phyloP scores from a whole-genome alignment of 2,113 vertebrate species.

The Sclerurus mexicanus region DNA sequence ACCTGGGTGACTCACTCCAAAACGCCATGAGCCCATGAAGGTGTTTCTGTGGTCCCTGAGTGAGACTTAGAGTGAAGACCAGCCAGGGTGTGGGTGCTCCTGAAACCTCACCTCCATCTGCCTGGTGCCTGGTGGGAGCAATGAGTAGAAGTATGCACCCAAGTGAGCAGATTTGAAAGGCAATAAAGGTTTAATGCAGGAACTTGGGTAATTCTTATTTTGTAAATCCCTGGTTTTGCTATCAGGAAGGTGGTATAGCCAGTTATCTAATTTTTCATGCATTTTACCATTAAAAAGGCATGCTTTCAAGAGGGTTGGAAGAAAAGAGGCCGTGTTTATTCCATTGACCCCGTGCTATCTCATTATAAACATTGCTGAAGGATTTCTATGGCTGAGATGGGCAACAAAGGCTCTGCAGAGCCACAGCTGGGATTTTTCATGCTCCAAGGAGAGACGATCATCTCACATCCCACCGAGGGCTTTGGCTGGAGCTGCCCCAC shows the following conservation, averaged over 20 bases:
- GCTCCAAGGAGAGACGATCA: not conserved
- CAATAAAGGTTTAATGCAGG: not conserved
- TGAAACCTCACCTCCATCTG: not conserved
- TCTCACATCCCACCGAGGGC: not conserved
- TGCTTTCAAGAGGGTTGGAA: not conserved
- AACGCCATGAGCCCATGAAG: accelerated
- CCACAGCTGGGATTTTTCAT: conserved; percentile 23
- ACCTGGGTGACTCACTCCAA: not conserved
- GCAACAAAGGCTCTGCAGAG: conserved; percentile 6
- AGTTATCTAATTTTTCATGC: not conserved
- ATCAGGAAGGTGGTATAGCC: not conserved
- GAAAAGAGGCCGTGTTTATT: not conserved
- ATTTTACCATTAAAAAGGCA: not conserved
- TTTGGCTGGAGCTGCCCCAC: not conserved
- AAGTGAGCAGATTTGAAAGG: not conserved
- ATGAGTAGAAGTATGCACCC: not conserved
- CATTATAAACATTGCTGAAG: not conserved
- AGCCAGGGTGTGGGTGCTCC: not conserved
- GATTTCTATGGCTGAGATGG: not conserved
- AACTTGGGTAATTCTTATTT: not conserved
- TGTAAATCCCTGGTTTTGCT: not conserved
- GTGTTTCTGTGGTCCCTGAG: not conserved
- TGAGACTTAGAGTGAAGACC: not conserved
- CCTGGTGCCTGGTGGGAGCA: accelerated
- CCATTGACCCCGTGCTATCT: not conserved